Conservation (phyloP, 1,140 invertebrate species). For the Drosophila serrata region DNA sequence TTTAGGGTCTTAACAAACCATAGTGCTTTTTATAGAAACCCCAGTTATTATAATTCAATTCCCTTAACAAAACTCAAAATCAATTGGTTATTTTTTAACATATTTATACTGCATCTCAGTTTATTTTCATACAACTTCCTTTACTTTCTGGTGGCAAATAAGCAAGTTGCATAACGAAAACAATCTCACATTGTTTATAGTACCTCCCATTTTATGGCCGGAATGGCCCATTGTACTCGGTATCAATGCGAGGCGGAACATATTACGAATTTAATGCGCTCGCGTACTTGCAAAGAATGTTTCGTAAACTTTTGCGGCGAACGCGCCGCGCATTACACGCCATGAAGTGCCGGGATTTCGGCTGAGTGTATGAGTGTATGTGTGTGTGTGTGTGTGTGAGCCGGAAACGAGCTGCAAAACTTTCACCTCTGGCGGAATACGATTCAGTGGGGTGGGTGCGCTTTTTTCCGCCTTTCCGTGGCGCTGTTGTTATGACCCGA, state of each 20-base stretch:
- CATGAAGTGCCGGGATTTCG: slow-evolving; percentile 46
- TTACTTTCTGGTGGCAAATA: neutral
- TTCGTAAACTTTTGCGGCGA: slow-evolving; percentile 78
- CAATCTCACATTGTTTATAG: slow-evolving; percentile 35
- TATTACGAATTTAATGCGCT: slow-evolving; percentile 81
- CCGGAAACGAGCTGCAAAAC: slow-evolving; percentile 81
- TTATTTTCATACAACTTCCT: neutral
- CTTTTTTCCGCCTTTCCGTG: slow-evolving; percentile 25
- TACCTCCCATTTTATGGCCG: slow-evolving; percentile 14
- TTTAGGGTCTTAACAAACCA: no score
- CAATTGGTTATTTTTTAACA: neutral
- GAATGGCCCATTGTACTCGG: slow-evolving; percentile 51
- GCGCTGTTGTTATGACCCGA: slow-evolving; percentile 50
- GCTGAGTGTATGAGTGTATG: slow-evolving; percentile 2
- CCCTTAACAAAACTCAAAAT: neutral
- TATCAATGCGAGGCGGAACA: slow-evolving; percentile 69
- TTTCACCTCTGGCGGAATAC: slow-evolving; percentile 68
- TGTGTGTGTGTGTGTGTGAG: slow-evolving; percentile 34
- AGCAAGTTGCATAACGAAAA: neutral
- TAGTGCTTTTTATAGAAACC: neutral
- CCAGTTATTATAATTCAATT: neutral
- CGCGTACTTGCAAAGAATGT: slow-evolving; percentile 69
- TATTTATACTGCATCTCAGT: no score
- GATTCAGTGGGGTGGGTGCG: slow-evolving; percentile 9
- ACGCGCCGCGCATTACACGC: slow-evolving; percentile 69